Conservation (phyloP, 1,140 invertebrate genomes). For the Musca domestica region DNA sequence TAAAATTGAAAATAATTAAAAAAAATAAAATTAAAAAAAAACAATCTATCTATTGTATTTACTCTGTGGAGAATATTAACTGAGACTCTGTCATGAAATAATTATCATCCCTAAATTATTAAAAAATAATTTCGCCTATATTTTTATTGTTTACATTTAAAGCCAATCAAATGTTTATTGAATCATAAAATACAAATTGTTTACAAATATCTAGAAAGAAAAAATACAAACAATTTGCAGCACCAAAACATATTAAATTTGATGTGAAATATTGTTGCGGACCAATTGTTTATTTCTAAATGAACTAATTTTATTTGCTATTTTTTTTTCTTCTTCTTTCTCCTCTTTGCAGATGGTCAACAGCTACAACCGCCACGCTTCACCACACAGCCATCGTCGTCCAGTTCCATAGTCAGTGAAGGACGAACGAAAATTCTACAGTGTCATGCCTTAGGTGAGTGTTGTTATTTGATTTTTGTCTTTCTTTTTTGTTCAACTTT, state of each 20-base stretch:
- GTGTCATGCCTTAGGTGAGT: slow-evolving; percentile 82
- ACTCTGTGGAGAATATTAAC: no score
- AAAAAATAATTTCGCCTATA: no score
- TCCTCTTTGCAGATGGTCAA: slow-evolving; percentile 36
- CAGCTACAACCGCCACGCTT: slow-evolving; percentile 77
- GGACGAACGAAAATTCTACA: slow-evolving; percentile 85
- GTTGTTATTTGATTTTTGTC: no score
- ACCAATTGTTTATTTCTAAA: not conserved
- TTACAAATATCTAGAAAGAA: no score
- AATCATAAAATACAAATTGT: no score
- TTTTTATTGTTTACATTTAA: no score
- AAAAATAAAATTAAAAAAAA: no score
- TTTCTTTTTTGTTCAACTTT: slow-evolving; percentile 24
- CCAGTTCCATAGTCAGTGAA: slow-evolving; percentile 80
- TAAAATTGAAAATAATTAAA: no score
- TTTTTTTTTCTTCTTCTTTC: slow-evolving; percentile 13
- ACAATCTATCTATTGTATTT: no score
- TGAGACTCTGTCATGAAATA: no score
- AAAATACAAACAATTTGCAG: not conserved
- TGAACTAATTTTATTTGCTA: slow-evolving; percentile 4
- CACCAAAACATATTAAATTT: not conserved
- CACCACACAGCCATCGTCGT: slow-evolving; percentile 76
- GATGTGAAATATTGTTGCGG: not conserved
- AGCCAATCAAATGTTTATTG: no score
- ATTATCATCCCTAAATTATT: no score